A percentile compares a stretch with the other conserved stretches of the same genome.
Conservation (phyloP, 2,888 invertebrate genomes). For the Andrena dorsata region DNA sequence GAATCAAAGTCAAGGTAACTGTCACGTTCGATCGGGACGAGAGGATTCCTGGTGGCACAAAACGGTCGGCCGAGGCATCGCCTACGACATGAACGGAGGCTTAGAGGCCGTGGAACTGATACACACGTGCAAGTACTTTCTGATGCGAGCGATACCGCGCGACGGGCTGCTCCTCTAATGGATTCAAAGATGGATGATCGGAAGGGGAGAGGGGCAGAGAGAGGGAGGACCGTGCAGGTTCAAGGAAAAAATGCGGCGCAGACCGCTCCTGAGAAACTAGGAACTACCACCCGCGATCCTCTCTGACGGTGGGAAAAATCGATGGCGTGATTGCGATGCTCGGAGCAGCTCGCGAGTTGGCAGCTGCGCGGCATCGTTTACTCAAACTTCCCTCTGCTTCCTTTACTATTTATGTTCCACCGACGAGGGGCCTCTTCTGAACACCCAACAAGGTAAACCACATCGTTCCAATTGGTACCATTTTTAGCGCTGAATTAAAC, state of each 20-base stretch:
- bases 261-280: conserved; percentile 39
- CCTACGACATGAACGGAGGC: conserved; percentile 53
- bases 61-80: conserved; percentile 44
- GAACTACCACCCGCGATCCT: conserved; percentile 24
- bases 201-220: conserved; percentile 33
- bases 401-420: neutral
- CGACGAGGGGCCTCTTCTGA: too few species aligned
- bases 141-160: conserved; percentile 69
- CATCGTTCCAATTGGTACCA: neutral
- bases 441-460: too few species aligned
- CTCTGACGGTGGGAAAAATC: conserved; percentile 27
- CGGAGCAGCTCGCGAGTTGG: neutral
- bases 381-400: neutral
- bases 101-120: conserved; percentile 58
- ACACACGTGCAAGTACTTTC: conserved; percentile 73
- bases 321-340: conserved; percentile 16
- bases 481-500: neutral
- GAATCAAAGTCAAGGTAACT: conserved; percentile 69
- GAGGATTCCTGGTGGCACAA: conserved; percentile 60
- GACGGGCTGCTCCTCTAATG: conserved; percentile 69
- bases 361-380: neutral
- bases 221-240: conserved; percentile 25
- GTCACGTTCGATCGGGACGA: conserved; percentile 63
- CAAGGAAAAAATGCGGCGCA: conserved; percentile 23
- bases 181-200: conserved; percentile 73